These are phyloP conservation scores for Fulica atra DNA, from an alignment of 2,113 vertebrate species.

Conservation along the genomic window DNA sequence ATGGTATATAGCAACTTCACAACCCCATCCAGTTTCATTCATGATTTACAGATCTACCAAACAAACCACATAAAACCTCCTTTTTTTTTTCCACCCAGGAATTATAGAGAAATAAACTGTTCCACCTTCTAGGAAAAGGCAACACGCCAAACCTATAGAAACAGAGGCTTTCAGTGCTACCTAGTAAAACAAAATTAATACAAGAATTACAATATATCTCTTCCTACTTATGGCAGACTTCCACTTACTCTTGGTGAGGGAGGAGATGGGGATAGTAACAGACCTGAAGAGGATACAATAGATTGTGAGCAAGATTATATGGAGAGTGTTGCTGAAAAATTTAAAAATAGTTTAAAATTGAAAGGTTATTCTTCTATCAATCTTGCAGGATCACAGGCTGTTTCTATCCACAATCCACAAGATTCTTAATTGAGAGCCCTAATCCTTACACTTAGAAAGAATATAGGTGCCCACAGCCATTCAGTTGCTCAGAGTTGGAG, in stretches of 20 bases:
- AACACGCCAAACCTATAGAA: not conserved
- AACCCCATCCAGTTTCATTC: not conserved
- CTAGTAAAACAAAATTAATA: not conserved
- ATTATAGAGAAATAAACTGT: not conserved
- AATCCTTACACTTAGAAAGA: not conserved
- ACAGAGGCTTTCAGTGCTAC: fast-evolving
- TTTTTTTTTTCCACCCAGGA: not conserved
- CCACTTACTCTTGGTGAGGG: not conserved
- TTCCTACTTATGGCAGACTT: not conserved
- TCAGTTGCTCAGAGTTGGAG: not conserved
- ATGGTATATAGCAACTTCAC: not conserved
- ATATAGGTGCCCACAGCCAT: not conserved
- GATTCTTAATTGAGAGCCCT: not conserved
- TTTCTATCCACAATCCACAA: not conserved
- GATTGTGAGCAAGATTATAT: not conserved
- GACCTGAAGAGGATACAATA: not conserved
- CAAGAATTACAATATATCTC: not conserved
- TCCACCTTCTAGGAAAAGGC: not conserved
- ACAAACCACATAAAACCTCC: not conserved
- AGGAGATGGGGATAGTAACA: not conserved
- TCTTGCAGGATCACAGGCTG: not conserved
- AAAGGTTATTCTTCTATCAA: not conserved
- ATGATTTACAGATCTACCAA: not conserved
- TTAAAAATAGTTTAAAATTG: not conserved
- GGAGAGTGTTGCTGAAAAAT: not conserved